Conservation (phyloP, 1,140 invertebrate species). For the Helicorthomorpha holstii region DNA sequence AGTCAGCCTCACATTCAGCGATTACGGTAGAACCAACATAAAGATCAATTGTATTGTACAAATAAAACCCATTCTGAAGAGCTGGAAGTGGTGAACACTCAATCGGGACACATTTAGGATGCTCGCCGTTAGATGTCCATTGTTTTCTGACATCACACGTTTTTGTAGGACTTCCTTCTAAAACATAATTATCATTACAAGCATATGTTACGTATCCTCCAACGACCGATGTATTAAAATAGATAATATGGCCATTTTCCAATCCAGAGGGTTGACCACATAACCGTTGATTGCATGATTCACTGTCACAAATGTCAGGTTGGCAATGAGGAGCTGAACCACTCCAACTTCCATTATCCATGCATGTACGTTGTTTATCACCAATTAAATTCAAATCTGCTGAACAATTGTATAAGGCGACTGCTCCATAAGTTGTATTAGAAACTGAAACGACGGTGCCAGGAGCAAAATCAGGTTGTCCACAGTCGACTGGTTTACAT, state of each 20-base stretch:
- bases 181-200: no score
- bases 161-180: no score
- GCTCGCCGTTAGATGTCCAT: background rate
- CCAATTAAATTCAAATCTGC: constrained; percentile 34
- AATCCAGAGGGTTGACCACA: no score
- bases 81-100: background rate
- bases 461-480: constrained; percentile 18
- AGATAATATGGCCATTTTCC: no score
- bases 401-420: no score
- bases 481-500: constrained; percentile 24
- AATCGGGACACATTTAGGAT: background rate
- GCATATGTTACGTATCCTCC: no score
- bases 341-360: constrained; percentile 15
- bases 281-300: no score
- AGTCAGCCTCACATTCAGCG: background rate
- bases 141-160: background rate
- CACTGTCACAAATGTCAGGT: no score
- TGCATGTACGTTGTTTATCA: constrained; percentile 11
- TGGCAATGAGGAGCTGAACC: constrained; percentile 12
- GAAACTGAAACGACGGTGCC: no score
- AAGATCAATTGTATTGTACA: background rate
- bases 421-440: no score
- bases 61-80: background rate
- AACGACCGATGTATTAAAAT: no score
- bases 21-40: background rate